Evolutionary conservation across 1,140 invertebrate genomes (phyloP).

Genomic region (Mycetomoellerius zeteki): DNA sequence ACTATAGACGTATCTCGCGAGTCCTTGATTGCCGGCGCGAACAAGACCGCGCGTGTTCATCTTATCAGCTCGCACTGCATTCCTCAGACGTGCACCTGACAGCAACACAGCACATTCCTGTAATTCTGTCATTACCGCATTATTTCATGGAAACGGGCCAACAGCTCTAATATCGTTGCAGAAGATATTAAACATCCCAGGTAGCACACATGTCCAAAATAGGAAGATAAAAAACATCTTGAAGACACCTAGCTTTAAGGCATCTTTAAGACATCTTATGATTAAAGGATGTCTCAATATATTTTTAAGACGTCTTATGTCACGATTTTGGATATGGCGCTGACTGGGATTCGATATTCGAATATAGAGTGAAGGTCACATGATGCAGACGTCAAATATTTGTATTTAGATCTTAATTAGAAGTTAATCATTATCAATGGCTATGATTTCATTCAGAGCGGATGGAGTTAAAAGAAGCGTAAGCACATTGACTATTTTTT

Average conservation of each 20-base stretch:
- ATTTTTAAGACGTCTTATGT: no score
- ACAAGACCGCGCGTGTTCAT: conserved; percentile 10
- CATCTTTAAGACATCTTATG: no score
- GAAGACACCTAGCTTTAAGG: no score
- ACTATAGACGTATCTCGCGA: conserved; percentile 54
- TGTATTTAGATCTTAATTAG: background rate
- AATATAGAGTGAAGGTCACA: background rate
- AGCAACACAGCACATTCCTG: background rate
- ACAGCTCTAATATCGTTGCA: background rate
- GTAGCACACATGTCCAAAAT: no score
- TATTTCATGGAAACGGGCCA: background rate
- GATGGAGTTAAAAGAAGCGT: background rate
- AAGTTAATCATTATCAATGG: background rate
- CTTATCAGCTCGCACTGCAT: conserved; percentile 39
- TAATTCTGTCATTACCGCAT: background rate
- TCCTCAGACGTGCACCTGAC: conserved; percentile 19
- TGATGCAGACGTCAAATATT: background rate
- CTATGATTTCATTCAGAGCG: background rate
- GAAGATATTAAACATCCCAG: background rate
- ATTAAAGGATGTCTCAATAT: no score
- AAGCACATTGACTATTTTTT: background rate
- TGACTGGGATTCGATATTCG: background rate
- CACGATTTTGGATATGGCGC: no score
- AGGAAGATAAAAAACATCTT: no score
- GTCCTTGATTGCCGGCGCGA: conserved; percentile 80